Evolutionary conservation across 2,888 invertebrate species (phyloP).

Genomic region (Calliscelio sp.): DNA sequence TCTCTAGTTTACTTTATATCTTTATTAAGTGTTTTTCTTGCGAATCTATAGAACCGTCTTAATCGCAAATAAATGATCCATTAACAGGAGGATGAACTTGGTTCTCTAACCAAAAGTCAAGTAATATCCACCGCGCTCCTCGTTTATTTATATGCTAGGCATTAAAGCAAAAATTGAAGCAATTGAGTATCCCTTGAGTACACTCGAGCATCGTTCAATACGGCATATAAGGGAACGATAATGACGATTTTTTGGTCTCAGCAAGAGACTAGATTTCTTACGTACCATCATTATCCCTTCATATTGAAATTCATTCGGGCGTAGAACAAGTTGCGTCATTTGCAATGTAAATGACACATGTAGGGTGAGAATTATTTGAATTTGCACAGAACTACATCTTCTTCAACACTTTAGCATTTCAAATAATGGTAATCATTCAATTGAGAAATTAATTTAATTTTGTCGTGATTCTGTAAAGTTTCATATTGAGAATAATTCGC

Average conservation of each 20-base stretch:
- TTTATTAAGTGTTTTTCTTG: too few relatives aligned
- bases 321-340: constrained; percentile 33
- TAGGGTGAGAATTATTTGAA: constrained; percentile 34
- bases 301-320: constrained; percentile 37
- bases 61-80: too few relatives aligned
- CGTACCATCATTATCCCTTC: constrained; percentile 29
- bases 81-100: too few relatives aligned
- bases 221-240: constrained; percentile 17
- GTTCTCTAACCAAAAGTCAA: too few relatives aligned
- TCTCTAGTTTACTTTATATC: too few relatives aligned
- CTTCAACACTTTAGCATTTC: constrained; percentile 46
- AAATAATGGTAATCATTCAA: constrained; percentile 34
- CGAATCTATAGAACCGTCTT: too few relatives aligned
- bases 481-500: constrained; percentile 1
- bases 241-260: constrained; percentile 21
- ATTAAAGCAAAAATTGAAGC: too few relatives aligned
- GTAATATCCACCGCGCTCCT: too few relatives aligned
- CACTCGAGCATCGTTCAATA: too few relatives aligned
- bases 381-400: constrained; percentile 26
- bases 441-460: constrained; percentile 2
- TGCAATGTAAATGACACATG: constrained; percentile 50
- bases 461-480: not conserved
- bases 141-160: too few relatives aligned
- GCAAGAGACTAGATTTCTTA: constrained; percentile 34
- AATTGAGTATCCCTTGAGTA: too few relatives aligned